Evolutionary conservation across 2,113 vertebrate species (phyloP), one percentile per base, ranked within the genome.

Genomic region (Mastomys natalensis): DNA sequence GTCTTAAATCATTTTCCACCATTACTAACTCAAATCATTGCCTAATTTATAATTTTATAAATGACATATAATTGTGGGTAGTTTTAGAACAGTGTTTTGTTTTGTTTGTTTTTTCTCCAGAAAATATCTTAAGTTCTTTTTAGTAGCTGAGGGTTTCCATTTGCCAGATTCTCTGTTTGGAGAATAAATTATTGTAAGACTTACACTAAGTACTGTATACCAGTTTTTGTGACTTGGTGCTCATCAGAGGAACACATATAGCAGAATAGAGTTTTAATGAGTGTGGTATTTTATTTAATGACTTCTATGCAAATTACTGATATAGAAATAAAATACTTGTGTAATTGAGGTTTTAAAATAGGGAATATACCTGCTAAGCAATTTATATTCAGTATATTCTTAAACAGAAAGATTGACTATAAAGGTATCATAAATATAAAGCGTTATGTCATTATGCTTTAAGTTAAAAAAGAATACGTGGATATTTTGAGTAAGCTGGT

Each of bases 31-130:
- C 95, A 94, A 73, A 48, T 91, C 90, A 64, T 90, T 97, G 95
- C 37, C 53, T 96, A 48, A 74, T 96, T 94, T 97, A 88, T 95
- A 97, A 85, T 95, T 88, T 89, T 81, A 48, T 93, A 92, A 95
- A 37, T 93, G 95, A 96, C 95, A 80, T 34, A 13, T 70, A 93
- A 85, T 93, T 84, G 72, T 9, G 91, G 24, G 7, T 95, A 73
- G 48, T 77, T 92, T 96, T 60, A 70, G 94, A 80, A 40, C 80
- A 96, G 40, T 90, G 8, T 2, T 92, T 89, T 87, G 64, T 45
- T 34, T 37, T 62, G 1, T 81, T 68, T 60, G 45, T 7, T 86
- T 90, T 74, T 37, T 78, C 93, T 91, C 17, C 9, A 87, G 53
- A 45, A 91, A 91, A 85, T 95, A 87, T 48, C 82, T 96, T 94